Conservation (phyloP, 2,888 invertebrate genomes). For the Dromius quadrimaculatus region DNA sequence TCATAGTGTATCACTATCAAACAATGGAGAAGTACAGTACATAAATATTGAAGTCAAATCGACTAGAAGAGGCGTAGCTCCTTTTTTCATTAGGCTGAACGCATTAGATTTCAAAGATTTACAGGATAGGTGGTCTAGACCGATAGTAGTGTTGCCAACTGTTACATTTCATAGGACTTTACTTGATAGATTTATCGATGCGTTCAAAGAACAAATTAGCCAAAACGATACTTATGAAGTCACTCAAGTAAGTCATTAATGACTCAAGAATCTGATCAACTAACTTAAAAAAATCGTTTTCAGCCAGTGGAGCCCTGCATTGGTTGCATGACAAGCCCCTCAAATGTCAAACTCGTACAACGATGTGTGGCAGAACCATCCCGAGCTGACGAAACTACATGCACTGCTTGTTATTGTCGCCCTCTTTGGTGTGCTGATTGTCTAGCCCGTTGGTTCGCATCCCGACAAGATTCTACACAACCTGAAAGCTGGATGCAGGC, state of each 20-base stretch:
- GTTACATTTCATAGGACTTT: constrained; percentile 82
- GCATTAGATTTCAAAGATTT: constrained; percentile 84
- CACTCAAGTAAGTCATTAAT: constrained; percentile 66
- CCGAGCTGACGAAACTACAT: constrained; percentile 60
- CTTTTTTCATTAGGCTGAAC: constrained; percentile 81
- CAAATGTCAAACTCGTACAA: constrained; percentile 84
- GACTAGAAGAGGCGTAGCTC: constrained; percentile 69
- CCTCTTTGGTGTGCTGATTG: constrained; percentile 93
- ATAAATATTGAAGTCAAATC: constrained; percentile 84
- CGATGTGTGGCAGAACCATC: constrained; percentile 69
- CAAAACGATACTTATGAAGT: constrained; percentile 76
- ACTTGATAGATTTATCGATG: constrained; percentile 86
- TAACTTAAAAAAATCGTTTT: constrained; percentile 54
- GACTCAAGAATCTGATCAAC: background rate
- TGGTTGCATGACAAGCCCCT: constrained; percentile 85
- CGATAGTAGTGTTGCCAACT: constrained; percentile 76
- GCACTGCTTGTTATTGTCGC: constrained; percentile 77
- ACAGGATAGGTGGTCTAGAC: constrained; percentile 76
- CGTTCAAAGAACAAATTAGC: constrained; percentile 81
- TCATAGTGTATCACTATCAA: constrained; percentile 76
- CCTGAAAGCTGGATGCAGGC: constrained; percentile 83
- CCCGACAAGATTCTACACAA: constrained; percentile 78
- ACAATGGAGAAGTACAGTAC: constrained; percentile 82
- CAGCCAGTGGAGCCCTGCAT: constrained; percentile 87
- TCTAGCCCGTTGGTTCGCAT: constrained; percentile 89